Conservation (phyloP, 2,888 invertebrate genomes). For the Chrysodeixis includens region DNA sequence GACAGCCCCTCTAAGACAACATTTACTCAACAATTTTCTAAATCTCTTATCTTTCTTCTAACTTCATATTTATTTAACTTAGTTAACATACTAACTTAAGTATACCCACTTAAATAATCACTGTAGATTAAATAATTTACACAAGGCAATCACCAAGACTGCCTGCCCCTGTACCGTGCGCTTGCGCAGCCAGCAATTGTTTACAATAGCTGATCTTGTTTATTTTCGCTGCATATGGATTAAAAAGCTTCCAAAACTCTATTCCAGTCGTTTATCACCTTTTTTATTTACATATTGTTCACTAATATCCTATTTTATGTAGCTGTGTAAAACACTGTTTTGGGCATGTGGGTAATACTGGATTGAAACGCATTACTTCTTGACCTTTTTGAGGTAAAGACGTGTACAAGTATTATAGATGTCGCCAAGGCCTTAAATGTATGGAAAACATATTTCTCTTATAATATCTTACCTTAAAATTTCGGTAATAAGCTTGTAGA, state of each 20-base stretch:
- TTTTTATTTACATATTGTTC: slow-evolving; percentile 72
- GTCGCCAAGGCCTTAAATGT: no score
- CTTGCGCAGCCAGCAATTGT: slow-evolving; percentile 72
- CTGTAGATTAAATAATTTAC: not conserved
- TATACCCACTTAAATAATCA: not conserved
- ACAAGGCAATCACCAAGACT: slow-evolving; percentile 24
- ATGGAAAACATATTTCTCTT: no score
- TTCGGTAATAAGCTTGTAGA: no score
- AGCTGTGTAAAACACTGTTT: slow-evolving; percentile 11
- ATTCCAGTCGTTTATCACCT: slow-evolving; percentile 78
- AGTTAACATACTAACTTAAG: not conserved
- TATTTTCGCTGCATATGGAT: slow-evolving; percentile 87
- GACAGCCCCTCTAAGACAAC: not conserved
- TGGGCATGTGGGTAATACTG: not conserved
- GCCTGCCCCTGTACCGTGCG: slow-evolving; percentile 64
- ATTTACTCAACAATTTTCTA: not conserved
- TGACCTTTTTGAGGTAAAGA: no score
- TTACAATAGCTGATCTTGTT: slow-evolving; percentile 83
- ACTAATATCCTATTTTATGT: slow-evolving; percentile 47
- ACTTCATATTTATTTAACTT: not conserved
- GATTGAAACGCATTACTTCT: not conserved
- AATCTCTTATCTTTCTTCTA: not conserved
- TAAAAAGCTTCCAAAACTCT: slow-evolving; percentile 85
- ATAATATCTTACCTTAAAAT: no score
- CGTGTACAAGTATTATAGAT: no score